phyloP scores from a whole-genome alignment of 2,888 invertebrate genomes.

The Drosophila anomalipes region DNA sequence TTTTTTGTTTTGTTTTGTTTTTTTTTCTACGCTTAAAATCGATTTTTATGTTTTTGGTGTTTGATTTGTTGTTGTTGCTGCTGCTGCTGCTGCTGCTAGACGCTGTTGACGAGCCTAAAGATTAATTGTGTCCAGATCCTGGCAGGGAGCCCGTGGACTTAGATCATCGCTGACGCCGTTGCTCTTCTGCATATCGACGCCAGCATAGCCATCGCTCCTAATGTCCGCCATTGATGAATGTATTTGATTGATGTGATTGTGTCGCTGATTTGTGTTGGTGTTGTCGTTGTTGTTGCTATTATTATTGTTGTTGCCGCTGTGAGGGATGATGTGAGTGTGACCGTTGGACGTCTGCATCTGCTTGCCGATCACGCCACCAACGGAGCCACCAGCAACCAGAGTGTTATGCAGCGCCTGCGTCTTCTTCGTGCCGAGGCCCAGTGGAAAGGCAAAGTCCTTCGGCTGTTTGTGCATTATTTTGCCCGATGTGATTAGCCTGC shows the following conservation, averaged over 20 bases:
- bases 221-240: constrained; percentile 80
- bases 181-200: constrained; percentile 20
- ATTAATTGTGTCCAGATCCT: constrained; percentile 91
- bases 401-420: constrained; percentile 73
- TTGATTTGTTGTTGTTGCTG: constrained; percentile 28
- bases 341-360: constrained; percentile 25
- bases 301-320: constrained; percentile 11
- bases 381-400: constrained; percentile 9
- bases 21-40: constrained; percentile 48
- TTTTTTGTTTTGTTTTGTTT: constrained; percentile 13
- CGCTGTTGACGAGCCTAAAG: constrained; percentile 85
- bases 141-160: constrained; percentile 88
- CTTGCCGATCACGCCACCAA: constrained; percentile 46
- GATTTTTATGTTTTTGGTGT: constrained; percentile 29
- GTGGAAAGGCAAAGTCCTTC: constrained; percentile 91
- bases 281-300: constrained; percentile 53
- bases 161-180: constrained; percentile 76
- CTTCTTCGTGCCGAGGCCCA: constrained; percentile 86
- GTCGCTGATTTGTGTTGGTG: constrained; percentile 68
- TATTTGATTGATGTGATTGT: constrained; percentile 70
- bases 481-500: constrained; percentile 97
- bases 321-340: constrained; percentile 17
- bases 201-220: constrained; percentile 58
- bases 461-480: constrained; percentile 96
- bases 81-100: constrained; percentile 29